Base-by-base conservation (phyloP, 2,113 vertebrate species). In the Urocolius indicus region DNA sequence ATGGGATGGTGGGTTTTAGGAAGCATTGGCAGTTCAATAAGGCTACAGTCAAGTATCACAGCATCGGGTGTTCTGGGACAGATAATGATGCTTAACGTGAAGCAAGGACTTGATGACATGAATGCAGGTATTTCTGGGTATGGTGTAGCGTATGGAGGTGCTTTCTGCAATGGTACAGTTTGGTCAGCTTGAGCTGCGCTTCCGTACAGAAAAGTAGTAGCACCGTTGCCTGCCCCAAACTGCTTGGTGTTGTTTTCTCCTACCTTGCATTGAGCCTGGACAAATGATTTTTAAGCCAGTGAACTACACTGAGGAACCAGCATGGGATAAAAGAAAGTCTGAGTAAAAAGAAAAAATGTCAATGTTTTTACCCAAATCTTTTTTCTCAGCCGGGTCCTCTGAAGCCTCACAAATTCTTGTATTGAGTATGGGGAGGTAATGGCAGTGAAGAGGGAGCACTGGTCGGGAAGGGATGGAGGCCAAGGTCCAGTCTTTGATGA, bases 381-480 rank as follows among this genome's bases (percentile, higher is more conserved):
- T 52, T 68, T 71, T 77, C 17, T 68, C 24, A n/a, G 5, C 15
- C 75, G 51, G 32, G 8, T 23, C 87, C 48, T 68, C 22, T 75
- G 80, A 20, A 77, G 63, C n/a, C 36, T 74, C 15, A 17, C 7
- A 26, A 15, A n/a, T 45, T 30, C 27, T 23, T 32, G 13, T 46
- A 0, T 7, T 24, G 78, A 26, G 43, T 14, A 3, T 0, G 0
- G 17, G 1, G 0, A 20, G n/a, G 13, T 3, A 2, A 27, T 6
- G 59, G 27, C 80, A 30, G 26, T n/a, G 58, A 11, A 4, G 8
- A 34, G 49, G 41, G 26, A 76, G 36, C 11, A 24, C 36, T 68
- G 52, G 51, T 67, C 62, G 65, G 93, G 81, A 82, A 24, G 0
- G 29, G 73, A 69, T 72, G 77, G 73, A n/a, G 81, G 45, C 36